Percentiles rank a stretch among this genome's conserved stretches.
Evolutionary conservation across 2,888 invertebrate species (phyloP).

Genomic region (Apantesis nais): DNA sequence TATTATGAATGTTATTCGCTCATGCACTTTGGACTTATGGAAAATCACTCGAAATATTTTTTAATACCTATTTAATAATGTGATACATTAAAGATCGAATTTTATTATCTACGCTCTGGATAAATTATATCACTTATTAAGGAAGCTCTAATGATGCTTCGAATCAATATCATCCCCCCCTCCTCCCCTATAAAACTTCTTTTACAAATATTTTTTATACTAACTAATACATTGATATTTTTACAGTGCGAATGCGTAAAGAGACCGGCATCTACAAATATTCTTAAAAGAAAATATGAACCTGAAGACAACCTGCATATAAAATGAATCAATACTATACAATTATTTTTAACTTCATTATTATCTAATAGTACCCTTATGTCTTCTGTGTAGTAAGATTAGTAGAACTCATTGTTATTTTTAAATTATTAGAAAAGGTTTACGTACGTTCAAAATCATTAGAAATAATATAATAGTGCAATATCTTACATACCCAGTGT

Average conservation of each 20-base stretch:
- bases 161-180: background rate
- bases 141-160: background rate
- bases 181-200: too few relatives aligned
- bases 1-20: background rate
- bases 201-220: slow-evolving; percentile 11
- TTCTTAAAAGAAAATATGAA: slow-evolving; percentile 59
- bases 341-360: slow-evolving; percentile 10
- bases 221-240: slow-evolving; percentile 41
- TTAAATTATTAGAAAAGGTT: slow-evolving; percentile 28
- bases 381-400: slow-evolving; percentile 9
- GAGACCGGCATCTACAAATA: slow-evolving; percentile 83
- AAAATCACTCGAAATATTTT: background rate
- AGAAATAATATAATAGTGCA: slow-evolving; percentile 52
- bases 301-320: slow-evolving; percentile 21
- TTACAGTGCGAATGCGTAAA: slow-evolving; percentile 83
- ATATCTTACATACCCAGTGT: slow-evolving; percentile 51
- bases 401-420: slow-evolving; percentile 12
- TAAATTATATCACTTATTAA: background rate
- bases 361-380: slow-evolving; percentile 1
- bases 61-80: background rate
- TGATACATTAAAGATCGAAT: background rate
- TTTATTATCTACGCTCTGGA: background rate
- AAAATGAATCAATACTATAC: slow-evolving; percentile 22
- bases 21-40: background rate
- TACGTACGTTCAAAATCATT: slow-evolving; percentile 37